These are phyloP conservation scores for Pipa parva DNA, from an alignment of 2,113 vertebrate species.

Conservation along the genomic window DNA sequence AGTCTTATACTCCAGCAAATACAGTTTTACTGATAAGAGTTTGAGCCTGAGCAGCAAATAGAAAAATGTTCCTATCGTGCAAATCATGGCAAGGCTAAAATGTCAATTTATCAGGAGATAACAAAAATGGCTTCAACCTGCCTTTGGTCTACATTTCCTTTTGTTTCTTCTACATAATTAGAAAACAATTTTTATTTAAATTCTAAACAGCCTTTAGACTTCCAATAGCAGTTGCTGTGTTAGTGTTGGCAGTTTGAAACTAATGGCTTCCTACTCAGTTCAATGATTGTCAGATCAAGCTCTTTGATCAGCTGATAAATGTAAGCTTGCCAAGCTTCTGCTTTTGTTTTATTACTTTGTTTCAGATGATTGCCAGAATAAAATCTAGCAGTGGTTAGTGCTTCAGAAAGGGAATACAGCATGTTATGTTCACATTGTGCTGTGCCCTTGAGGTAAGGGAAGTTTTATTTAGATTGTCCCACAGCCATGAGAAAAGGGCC, in stretches of 20 bases:
- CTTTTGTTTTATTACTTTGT: constrained; percentile 22
- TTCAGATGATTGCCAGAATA: constrained; percentile 17
- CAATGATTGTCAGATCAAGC: constrained; percentile 6
- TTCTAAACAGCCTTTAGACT: constrained; percentile 4
- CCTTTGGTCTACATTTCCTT: background rate
- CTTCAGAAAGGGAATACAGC: constrained; percentile 3
- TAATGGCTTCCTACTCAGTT: constrained; percentile 18
- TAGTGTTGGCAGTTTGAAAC: constrained; percentile 13
- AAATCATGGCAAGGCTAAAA: too few species aligned
- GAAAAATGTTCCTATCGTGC: too few species aligned
- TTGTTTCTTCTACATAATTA: background rate
- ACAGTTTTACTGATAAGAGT: too few species aligned
- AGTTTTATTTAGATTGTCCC: constrained; percentile 9
- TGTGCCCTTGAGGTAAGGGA: background rate
- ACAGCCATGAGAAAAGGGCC: constrained; percentile 2
- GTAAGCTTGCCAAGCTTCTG: constrained; percentile 8
- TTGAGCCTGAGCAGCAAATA: too few species aligned
- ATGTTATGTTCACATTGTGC: constrained; percentile 13
- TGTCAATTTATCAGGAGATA: background rate
- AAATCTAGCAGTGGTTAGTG: constrained; percentile 8
- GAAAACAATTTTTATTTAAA: background rate
- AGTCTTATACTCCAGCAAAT: too few species aligned
- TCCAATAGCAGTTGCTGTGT: constrained; percentile 19
- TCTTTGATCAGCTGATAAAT: constrained; percentile 18
- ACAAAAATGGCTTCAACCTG: background rate